These are phyloP conservation scores for Hybognathus amarus DNA, from an alignment of 2,797 vertebrate genomes.

Conservation along the genomic window DNA sequence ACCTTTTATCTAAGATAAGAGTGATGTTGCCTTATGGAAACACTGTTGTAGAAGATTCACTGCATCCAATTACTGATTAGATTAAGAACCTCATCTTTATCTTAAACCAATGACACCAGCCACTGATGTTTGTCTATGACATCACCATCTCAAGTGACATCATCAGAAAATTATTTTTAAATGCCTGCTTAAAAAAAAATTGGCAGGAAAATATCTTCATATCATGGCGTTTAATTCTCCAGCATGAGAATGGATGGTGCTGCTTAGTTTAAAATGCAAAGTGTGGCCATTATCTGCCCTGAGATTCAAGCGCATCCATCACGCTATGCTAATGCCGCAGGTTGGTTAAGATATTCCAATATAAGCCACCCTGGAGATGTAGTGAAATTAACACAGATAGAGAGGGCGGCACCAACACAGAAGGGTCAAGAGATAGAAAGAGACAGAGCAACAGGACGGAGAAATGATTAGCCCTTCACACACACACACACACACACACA, in stretches of 20 bases:
- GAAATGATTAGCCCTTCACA: slow-evolving; percentile 69
- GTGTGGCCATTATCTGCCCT: slow-evolving; percentile 89
- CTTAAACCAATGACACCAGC: background rate
- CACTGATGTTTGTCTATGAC: background rate
- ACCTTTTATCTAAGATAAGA: background rate
- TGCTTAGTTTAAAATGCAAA: slow-evolving; percentile 99
- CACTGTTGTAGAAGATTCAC: background rate
- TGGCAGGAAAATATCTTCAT: background rate
- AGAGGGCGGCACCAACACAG: slow-evolving; percentile 80
- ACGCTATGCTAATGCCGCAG: slow-evolving; percentile 91
- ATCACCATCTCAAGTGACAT: background rate
- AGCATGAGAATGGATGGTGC: slow-evolving; percentile 81
- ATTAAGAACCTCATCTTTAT: background rate
- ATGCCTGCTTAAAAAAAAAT: background rate
- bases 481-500: slow-evolving; percentile 52
- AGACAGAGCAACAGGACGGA: slow-evolving; percentile 74
- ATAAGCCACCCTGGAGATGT: slow-evolving; percentile 91
- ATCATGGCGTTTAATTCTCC: slow-evolving; percentile 75
- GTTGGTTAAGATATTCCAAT: slow-evolving; percentile 90
- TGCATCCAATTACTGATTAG: background rate
- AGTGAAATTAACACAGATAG: slow-evolving; percentile 88
- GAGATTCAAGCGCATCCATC: slow-evolving; percentile 92
- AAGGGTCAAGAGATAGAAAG: slow-evolving; percentile 83
- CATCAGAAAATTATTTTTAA: background rate
- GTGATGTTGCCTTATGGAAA: background rate